These are phyloP conservation scores for Thereuonema tuberculata DNA, from an alignment of 1,140 invertebrate species.

Conservation along the genomic window DNA sequence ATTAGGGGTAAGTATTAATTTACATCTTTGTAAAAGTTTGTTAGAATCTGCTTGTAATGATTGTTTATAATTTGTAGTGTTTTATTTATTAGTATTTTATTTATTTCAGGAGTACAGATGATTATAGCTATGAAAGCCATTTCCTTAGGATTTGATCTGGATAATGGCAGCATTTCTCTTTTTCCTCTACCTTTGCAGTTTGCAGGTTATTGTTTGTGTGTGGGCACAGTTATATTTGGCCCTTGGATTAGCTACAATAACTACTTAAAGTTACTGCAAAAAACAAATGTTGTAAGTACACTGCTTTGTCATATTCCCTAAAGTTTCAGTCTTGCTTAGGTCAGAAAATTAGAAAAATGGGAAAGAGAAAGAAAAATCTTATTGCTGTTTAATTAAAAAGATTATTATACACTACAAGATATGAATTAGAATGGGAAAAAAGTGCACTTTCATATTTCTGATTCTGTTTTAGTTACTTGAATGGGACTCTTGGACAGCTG, in stretches of 20 bases:
- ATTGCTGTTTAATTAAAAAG: too few relatives aligned
- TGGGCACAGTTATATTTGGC: slow-evolving; percentile 70
- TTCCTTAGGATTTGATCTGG: slow-evolving; percentile 63
- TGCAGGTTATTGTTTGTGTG: slow-evolving; percentile 67
- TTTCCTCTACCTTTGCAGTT: slow-evolving; percentile 48
- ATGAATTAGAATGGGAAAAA: too few relatives aligned
- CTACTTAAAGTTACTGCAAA: slow-evolving; percentile 41
- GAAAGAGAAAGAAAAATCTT: too few relatives aligned
- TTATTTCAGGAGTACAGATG: slow-evolving; percentile 61
- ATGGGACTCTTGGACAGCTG: too few relatives aligned
- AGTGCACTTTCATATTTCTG: too few relatives aligned
- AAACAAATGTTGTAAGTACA: slow-evolving; percentile 30
- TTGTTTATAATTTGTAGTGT: neutral
- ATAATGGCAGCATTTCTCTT: slow-evolving; percentile 38
- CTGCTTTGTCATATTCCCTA: too few relatives aligned
- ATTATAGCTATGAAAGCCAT: slow-evolving; percentile 82
- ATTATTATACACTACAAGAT: too few relatives aligned
- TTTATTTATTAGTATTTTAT: neutral
- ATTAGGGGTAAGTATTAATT: neutral
- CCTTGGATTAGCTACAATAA: slow-evolving; percentile 73
- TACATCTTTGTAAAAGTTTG: neutral
- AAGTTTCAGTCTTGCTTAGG: too few relatives aligned
- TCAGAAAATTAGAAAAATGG: too few relatives aligned
- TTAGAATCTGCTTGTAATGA: neutral
- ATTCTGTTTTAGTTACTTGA: too few relatives aligned